Conservation (phyloP, 2,888 invertebrate genomes). For the Chrysolina oricalcia region DNA sequence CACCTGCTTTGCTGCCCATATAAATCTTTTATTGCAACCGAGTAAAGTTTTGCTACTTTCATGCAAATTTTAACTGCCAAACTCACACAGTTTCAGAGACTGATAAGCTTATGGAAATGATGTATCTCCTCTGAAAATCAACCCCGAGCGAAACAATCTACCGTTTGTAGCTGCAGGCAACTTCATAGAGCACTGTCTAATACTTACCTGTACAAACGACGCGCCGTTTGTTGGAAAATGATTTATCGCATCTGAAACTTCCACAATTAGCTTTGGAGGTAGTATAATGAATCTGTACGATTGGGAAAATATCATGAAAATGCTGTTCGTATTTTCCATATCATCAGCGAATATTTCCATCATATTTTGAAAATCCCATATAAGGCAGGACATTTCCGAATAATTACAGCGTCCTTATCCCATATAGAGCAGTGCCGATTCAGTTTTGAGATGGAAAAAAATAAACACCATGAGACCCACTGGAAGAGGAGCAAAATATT, state of each 20-base stretch:
- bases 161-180: background rate
- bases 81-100: background rate
- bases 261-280: background rate
- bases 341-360: too few species aligned
- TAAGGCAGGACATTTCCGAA: too few species aligned
- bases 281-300: too few species aligned
- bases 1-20: background rate
- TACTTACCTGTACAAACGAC: background rate
- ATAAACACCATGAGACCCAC: too few species aligned
- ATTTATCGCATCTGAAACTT: background rate
- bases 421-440: too few species aligned
- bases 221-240: background rate
- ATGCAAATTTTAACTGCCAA: background rate
- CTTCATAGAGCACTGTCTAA: background rate
- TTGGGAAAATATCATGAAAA: too few species aligned
- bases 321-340: too few species aligned
- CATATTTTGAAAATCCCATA: too few species aligned
- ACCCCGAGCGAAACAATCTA: background rate
- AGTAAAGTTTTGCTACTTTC: background rate
- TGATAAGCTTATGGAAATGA: slow-evolving; percentile 11
- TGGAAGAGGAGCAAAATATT: too few species aligned
- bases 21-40: background rate
- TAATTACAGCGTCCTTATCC: too few species aligned
- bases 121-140: background rate
- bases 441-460: too few species aligned